A percentile compares a stretch with the other conserved stretches of the same genome.
Conservation (phyloP, 1,140 invertebrate genomes). For the Coenobita brevimanus region DNA sequence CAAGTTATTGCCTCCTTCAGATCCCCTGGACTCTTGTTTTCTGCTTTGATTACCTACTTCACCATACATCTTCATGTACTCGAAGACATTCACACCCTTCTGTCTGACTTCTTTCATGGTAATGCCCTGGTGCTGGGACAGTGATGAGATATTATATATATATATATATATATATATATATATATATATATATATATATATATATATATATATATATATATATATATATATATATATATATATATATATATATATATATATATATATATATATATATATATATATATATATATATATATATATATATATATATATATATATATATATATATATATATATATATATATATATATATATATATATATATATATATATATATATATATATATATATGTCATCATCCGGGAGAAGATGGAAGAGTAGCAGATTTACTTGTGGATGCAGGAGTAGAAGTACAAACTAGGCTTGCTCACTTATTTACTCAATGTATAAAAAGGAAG, state of each 20-base stretch:
- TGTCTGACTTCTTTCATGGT: too few species aligned
- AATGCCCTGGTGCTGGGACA: too few species aligned
- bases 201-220: constrained; percentile 23
- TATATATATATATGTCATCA: too few species aligned
- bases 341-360: constrained; percentile 5
- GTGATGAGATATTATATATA: constrained; percentile 22
- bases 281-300: constrained; percentile 19
- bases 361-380: not conserved
- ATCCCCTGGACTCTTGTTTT: too few species aligned
- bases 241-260: constrained; percentile 24
- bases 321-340: not conserved
- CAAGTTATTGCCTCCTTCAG: too few species aligned
- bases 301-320: not conserved
- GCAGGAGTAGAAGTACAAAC: too few species aligned
- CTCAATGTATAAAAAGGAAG: too few species aligned
- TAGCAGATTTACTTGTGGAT: not conserved
- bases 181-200: constrained; percentile 29
- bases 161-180: constrained; percentile 32
- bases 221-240: constrained; percentile 20
- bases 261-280: constrained; percentile 20
- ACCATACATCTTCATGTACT: too few species aligned
- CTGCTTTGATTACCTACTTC: too few species aligned
- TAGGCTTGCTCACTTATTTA: too few species aligned
- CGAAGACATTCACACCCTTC: too few species aligned
- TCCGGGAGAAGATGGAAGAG: not conserved